phyloP scores from a whole-genome alignment of 2,113 vertebrate species.

The Anguilla rostrata region DNA sequence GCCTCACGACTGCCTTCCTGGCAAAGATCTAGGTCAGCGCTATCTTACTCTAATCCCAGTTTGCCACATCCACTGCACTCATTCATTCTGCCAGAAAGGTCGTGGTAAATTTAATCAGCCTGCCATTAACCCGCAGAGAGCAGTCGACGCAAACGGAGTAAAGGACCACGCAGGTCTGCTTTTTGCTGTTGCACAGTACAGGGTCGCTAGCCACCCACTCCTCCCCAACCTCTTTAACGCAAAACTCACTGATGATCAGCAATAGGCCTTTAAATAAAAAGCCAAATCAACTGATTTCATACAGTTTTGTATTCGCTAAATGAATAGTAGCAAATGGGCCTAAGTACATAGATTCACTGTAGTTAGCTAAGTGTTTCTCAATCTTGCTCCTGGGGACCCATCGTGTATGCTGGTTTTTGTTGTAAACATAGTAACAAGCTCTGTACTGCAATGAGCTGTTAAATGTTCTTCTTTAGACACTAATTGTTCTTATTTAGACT shows the following conservation, averaged over 20 bases:
- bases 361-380: not conserved
- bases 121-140: slow-evolving; percentile 17
- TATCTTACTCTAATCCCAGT: slow-evolving; percentile 41
- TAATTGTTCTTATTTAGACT: no score
- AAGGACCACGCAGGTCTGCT: not conserved
- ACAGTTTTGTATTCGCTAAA: not conserved
- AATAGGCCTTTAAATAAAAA: not conserved
- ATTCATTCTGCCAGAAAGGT: slow-evolving; percentile 28
- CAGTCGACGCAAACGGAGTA: not conserved
- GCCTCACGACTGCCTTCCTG: slow-evolving; percentile 7
- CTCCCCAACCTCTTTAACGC: not conserved
- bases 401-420: not conserved
- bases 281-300: not conserved
- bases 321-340: not conserved
- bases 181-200: not conserved
- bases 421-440: no score
- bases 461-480: no score
- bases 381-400: no score
- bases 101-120: slow-evolving; percentile 26
- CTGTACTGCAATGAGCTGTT: no score
- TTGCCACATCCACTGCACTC: slow-evolving; percentile 28
- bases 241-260: not conserved
- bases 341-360: not conserved
- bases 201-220: not conserved
- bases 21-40: slow-evolving; percentile 41